Evolutionary conservation across 2,113 vertebrate species (phyloP), one percentile per base, ranked within the genome.

Genomic region (Phyllostomus hastatus): DNA sequence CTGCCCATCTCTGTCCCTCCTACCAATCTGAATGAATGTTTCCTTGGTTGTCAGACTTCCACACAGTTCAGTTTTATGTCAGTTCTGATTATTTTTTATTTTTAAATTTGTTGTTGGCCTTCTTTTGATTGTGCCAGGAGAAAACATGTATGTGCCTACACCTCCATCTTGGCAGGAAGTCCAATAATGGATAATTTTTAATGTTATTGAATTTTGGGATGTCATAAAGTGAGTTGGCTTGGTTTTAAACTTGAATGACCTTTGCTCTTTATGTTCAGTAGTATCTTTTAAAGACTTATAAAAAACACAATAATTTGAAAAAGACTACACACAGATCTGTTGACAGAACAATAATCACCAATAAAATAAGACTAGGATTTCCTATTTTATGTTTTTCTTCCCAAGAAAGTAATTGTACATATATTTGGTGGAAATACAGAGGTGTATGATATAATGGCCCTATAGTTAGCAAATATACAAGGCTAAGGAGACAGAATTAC

Each of bases 251-350:
- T 95, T 94, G n/a, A 90, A 52, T 94, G 10, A 31, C 3, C n/a
- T 85, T 88, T 93, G 9, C 2, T 4, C 70, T 84, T 75, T 43
- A 38, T 70, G 31, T 84, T 38, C 24, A 75, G 14, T 31, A 50
- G 6, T 24, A 61, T 76, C n/a, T 66, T 89, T 72, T 35, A 66
- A 86, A 88, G 35, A 92, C 5, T 87, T 79, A 16, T 52, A 46
- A 52, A 92, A 64, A 14, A 82, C 94, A 24, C 38, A 4, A 59
- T 79, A 52, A 92, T 93, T 95, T 96, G n/a, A 9, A 72, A 84
- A 93, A 96, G 1, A 78, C 20, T 20, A 69, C 12, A 78, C 31
- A 16, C 7, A 35, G 48, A 59, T 80, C 33, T 88, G 38, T 85
- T 72, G 31, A 61, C 5, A 73, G 48, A 76, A 78, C 17, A 93